Base-by-base conservation (phyloP, 2,888 invertebrate genomes). In the Dinocampus coccinellae region DNA sequence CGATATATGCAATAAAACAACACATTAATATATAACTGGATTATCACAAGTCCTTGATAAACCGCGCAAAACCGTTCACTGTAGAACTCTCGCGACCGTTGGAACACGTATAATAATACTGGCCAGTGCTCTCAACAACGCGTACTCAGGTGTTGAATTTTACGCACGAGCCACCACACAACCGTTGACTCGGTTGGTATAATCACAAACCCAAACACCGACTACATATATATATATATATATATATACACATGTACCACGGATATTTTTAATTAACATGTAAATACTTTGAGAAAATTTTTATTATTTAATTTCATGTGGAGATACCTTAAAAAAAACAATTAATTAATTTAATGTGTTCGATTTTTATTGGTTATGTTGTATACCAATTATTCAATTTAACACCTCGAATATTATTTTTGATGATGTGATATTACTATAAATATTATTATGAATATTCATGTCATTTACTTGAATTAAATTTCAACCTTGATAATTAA, bases 161-260 rank as follows among this genome's bases (percentile, higher is more conserved):
- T 63, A 72, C 71, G 71, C 71, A 72, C 71, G 71, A 67, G 58
- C 60, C 71, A 57, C 34, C 62, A 72, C 62, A 72, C 62, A 34
- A 66, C 66, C 61, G 66, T 71, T 71, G 70, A 53, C 66, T 61
- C 36, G 24, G 65, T 65, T 70, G 66, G 60, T 70, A 62, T 39
- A 53, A 52, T 71, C 71, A 71, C 71, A 62, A 66, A 62, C 52
- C 61, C 55, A 69, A 71, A 70, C 70, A 70, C 63, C 70, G 63
- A 60, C 65, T 53, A 36, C 33, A 64, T 70, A 60, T 47, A 47
- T n/a, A 47, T 47, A 47, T n/a, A 47, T 6, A 16, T 16, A 47
- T 4, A 47, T 3, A n/a, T 16, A 47, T 16, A 3, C 16, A n/a
- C 39, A 47, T 47, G 7, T 29, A n/a, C n/a, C 7, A 29, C 7